Evolutionary conservation across 2,797 vertebrate genomes (phyloP).

Genomic region (Heliangelus exortis): DNA sequence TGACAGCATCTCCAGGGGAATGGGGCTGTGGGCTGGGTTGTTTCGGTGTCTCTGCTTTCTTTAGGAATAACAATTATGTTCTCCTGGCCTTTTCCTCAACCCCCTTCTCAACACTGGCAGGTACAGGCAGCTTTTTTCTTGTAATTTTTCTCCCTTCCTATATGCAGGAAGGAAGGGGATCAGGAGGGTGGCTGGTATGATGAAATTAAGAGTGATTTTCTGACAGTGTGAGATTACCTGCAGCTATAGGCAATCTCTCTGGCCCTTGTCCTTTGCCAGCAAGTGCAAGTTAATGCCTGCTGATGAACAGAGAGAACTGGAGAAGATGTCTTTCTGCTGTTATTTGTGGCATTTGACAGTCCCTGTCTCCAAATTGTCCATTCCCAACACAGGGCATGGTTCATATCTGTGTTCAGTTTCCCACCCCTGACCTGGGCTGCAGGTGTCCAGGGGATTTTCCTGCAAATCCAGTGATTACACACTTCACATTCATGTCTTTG

Average conservation of each 20-base stretch:
- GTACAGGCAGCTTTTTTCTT: not conserved
- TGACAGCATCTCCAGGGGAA: not conserved
- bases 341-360: not conserved
- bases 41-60: not conserved
- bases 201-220: not conserved
- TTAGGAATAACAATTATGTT: not conserved
- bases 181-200: not conserved
- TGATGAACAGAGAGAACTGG: not conserved
- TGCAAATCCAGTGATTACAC: not conserved
- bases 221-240: not conserved
- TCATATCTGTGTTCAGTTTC: fast-evolving
- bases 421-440: not conserved
- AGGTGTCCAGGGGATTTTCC: not conserved
- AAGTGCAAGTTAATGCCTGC: not conserved
- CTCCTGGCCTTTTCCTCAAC: not conserved
- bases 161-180: not conserved
- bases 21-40: not conserved
- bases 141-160: not conserved
- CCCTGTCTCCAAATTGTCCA: not conserved
- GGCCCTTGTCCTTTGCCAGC: not conserved
- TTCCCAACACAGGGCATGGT: fast-evolving
- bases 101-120: not conserved
- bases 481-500: not conserved
- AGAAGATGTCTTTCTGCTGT: not conserved
- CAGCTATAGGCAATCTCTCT: not conserved